Conservation (phyloP, 2,113 vertebrate species). For the Odobenus rosmarus region DNA sequence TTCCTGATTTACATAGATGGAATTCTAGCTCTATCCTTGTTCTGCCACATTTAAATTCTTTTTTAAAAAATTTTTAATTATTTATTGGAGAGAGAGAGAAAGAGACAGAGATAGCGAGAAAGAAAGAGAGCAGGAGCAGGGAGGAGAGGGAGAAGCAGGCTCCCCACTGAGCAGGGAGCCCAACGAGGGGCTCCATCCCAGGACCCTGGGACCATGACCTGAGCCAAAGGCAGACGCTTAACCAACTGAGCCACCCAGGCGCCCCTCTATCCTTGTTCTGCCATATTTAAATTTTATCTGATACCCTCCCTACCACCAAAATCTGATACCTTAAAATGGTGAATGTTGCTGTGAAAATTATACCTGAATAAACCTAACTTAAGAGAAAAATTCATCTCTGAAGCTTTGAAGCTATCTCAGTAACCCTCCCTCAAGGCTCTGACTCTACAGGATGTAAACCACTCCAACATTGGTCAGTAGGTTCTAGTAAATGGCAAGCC, state of each 20-base stretch:
- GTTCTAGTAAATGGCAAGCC: constrained; percentile 72
- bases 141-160: no score
- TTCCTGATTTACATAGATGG: not conserved
- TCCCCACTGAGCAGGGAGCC: no score
- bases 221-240: no score
- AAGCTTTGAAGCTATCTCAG: not conserved
- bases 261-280: not conserved
- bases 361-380: not conserved
- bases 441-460: not conserved
- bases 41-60: not conserved
- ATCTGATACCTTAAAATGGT: not conserved
- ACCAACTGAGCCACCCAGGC: no score
- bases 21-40: not conserved
- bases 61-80: no score
- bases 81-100: no score
- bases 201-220: no score
- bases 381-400: not conserved
- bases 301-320: not conserved
- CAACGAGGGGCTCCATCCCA: no score
- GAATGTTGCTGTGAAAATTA: not conserved
- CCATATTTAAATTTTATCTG: not conserved
- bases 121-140: no score
- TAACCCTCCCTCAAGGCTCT: not conserved
- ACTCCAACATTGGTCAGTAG: not conserved
- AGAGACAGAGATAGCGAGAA: no score